These are phyloP conservation scores for Triplophysa rosa DNA, from an alignment of 2,113 vertebrate species.

Conservation along the genomic window DNA sequence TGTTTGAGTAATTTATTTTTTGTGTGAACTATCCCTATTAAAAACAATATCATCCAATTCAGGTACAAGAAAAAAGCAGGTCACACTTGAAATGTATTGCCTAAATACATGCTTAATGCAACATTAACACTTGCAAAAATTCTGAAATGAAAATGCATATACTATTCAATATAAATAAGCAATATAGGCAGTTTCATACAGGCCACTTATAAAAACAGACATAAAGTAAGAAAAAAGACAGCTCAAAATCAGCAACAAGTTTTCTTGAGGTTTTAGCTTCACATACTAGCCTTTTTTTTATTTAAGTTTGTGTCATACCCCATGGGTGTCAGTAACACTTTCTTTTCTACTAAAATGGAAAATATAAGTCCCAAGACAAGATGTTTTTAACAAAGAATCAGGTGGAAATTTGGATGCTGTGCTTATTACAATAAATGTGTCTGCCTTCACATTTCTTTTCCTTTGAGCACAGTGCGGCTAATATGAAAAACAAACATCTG, in stretches of 20 bases:
- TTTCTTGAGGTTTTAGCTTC: no score
- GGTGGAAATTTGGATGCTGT: slow-evolving; percentile 8
- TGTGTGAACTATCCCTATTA: no score
- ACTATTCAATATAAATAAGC: background rate
- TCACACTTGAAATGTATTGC: background rate
- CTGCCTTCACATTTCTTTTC: background rate
- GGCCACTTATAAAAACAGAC: background rate
- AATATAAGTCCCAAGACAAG: no score
- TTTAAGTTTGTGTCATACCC: background rate
- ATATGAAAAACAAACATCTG: background rate
- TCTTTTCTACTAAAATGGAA: background rate
- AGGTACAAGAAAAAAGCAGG: background rate
- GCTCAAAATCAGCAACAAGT: background rate
- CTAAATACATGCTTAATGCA: background rate
- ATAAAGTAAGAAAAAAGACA: background rate
- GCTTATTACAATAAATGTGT: background rate
- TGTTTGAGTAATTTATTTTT: no score
- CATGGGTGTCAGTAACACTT: background rate
- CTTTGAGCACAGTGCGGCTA: background rate
- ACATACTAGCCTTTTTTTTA: background rate
- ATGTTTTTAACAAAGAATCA: background rate
- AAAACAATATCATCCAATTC: background rate
- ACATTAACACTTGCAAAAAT: background rate
- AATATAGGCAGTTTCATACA: background rate
- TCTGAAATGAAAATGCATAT: background rate